A percentile compares a stretch with the other conserved stretches of the same genome.
These are phyloP conservation scores for Willowsia nigromaculata DNA, from an alignment of 2,888 invertebrate species.

Conservation along the genomic window DNA sequence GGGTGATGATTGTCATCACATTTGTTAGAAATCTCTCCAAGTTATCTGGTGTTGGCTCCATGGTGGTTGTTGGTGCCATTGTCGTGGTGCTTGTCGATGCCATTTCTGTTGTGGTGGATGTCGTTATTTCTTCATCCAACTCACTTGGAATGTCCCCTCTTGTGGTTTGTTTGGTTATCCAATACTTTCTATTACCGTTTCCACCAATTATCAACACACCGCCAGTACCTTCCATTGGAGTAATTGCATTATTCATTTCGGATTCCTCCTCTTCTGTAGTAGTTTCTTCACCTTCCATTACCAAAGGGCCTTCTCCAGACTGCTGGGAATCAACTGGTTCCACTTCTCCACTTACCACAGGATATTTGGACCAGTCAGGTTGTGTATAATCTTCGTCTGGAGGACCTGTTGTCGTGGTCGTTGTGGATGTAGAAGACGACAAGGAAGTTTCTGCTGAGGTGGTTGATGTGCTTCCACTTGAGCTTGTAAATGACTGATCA, in stretches of 20 bases:
- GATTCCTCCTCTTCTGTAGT: conserved; percentile 7
- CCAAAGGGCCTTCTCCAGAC: neutral
- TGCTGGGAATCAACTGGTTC: conserved; percentile 26
- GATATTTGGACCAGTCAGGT: conserved; percentile 69
- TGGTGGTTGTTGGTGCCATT: conserved; percentile 71
- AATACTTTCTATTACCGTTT: conserved; percentile 69
- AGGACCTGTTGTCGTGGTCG: conserved; percentile 44
- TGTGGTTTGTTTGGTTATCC: conserved; percentile 72
- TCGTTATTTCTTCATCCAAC: conserved; percentile 69
- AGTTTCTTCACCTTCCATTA: conserved; percentile 8
- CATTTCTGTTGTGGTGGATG: conserved; percentile 72
- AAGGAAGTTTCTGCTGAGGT: neutral
- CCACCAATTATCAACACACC: conserved; percentile 53
- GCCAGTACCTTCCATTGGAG: conserved; percentile 2
- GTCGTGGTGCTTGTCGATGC: conserved; percentile 54
- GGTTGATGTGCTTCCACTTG: neutral
- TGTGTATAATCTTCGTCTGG: conserved; percentile 70
- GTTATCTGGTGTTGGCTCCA: conserved; percentile 69
- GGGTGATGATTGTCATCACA: conserved; percentile 74
- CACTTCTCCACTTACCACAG: conserved; percentile 54
- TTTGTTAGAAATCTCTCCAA: conserved; percentile 77
- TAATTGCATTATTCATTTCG: neutral
- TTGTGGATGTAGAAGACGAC: neutral
- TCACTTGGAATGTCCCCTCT: conserved; percentile 77
- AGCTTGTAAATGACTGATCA: neutral